These are phyloP conservation scores for Drosophila leontia DNA, from an alignment of 1,140 invertebrate genomes.

Conservation along the genomic window DNA sequence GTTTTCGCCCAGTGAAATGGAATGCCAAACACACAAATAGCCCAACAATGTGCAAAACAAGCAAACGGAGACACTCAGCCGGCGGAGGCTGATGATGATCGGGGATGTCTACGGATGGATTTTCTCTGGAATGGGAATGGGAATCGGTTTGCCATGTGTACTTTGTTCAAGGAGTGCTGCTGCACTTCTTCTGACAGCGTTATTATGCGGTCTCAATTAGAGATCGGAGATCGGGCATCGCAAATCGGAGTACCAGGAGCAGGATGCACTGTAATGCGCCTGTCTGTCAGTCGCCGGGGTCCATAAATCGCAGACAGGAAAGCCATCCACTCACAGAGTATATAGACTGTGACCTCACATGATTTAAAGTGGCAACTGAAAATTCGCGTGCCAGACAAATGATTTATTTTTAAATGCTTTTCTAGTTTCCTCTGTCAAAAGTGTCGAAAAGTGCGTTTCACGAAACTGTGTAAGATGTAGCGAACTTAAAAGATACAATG, in stretches of 20 bases:
- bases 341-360: constrained; percentile 35
- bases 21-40: constrained; percentile 78
- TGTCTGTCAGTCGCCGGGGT: constrained; percentile 63
- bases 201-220: constrained; percentile 76
- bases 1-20: constrained; percentile 71
- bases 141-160: constrained; percentile 59
- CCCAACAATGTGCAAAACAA: constrained; percentile 76
- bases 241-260: constrained; percentile 19
- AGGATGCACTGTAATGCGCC: constrained; percentile 47
- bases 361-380: constrained; percentile 40
- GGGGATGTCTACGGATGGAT: constrained; percentile 32
- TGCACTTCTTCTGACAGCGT: constrained; percentile 58
- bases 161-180: constrained; percentile 30
- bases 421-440: constrained; percentile 49
- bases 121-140: constrained; percentile 30
- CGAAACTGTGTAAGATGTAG: constrained; percentile 23
- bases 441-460: constrained; percentile 59
- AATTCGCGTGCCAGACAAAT: constrained; percentile 75
- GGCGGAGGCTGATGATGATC: constrained; percentile 17
- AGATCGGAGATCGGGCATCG: constrained; percentile 5
- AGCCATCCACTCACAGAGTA: constrained; percentile 27
- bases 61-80: constrained; percentile 57
- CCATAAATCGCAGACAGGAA: constrained; percentile 57
- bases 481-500: constrained; percentile 4
- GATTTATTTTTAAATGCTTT: constrained; percentile 75